Evolutionary conservation across 1,140 invertebrate genomes (phyloP).

Genomic region (Pseudoatta argentina): DNA sequence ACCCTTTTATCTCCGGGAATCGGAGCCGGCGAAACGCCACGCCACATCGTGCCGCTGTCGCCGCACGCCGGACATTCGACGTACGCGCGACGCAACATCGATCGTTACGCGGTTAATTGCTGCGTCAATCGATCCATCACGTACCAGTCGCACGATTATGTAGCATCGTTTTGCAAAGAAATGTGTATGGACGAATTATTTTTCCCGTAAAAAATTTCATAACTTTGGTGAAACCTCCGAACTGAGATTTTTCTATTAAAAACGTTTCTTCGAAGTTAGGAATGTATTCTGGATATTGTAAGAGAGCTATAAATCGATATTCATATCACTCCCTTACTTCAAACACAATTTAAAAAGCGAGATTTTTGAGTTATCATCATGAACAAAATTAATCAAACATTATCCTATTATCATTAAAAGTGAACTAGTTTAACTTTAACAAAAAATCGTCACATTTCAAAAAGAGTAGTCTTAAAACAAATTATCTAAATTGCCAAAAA

Average conservation of each 20-base stretch:
- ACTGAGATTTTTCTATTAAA: neutral
- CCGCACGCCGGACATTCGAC: conserved; percentile 7
- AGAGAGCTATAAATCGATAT: neutral
- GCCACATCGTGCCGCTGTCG: neutral
- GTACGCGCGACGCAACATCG: conserved; percentile 37
- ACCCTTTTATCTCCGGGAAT: conserved; percentile 68
- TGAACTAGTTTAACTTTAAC: too few relatives aligned
- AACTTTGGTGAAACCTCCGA: neutral
- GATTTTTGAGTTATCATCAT: too few relatives aligned
- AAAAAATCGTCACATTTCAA: too few relatives aligned
- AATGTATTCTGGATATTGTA: neutral
- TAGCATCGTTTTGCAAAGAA: neutral
- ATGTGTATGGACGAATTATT: neutral
- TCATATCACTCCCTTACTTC: too few relatives aligned
- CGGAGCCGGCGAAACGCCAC: conserved; percentile 62
- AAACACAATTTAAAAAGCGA: too few relatives aligned
- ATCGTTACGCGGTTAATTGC: conserved; percentile 52
- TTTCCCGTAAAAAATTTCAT: too few relatives aligned
- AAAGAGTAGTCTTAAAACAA: too few relatives aligned
- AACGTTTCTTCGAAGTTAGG: neutral
- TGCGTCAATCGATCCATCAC: conserved; percentile 50
- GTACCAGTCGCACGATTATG: conserved; percentile 2
- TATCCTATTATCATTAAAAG: too few relatives aligned
- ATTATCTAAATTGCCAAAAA: too few relatives aligned
- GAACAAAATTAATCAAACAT: too few relatives aligned